A percentile compares a stretch with the other conserved stretches of the same genome.
phyloP scores from a whole-genome alignment of 2,888 invertebrate genomes.

The Trissolcus japonicus region DNA sequence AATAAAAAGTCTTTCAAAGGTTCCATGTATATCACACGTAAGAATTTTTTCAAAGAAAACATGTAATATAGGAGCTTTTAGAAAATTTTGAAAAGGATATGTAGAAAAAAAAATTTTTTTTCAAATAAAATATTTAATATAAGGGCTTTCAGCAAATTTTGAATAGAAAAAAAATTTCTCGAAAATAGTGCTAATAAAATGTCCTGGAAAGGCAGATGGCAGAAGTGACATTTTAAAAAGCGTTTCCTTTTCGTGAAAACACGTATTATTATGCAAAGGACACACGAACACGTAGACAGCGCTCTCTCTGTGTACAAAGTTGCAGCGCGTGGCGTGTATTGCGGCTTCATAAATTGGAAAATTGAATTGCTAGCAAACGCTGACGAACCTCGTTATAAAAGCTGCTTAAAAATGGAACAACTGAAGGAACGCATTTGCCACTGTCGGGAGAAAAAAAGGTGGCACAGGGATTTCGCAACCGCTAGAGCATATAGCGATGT shows the following conservation, averaged over 20 bases:
- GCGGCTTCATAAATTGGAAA: constrained; percentile 54
- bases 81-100: not conserved
- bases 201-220: constrained; percentile 1
- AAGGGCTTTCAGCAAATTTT: not conserved
- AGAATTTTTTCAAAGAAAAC: too few relatives aligned
- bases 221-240: constrained; percentile 29
- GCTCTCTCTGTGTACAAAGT: constrained; percentile 35
- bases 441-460: not conserved
- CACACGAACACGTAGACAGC: constrained; percentile 8
- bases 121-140: not conserved
- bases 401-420: constrained; percentile 51
- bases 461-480: constrained; percentile 2
- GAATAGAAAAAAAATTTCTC: not conserved
- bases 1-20: too few relatives aligned
- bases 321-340: constrained; percentile 45
- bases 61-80: not conserved
- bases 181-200: not conserved
- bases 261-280: constrained; percentile 46
- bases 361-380: constrained; percentile 48
- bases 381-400: constrained; percentile 51
- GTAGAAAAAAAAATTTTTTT: too few relatives aligned
- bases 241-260: constrained; percentile 9
- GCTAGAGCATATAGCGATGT: constrained; percentile 34
- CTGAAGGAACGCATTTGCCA: constrained; percentile 28
- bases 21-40: too few relatives aligned